Conservation (phyloP, 2,113 vertebrate genomes). For the Trogon melanurus region DNA sequence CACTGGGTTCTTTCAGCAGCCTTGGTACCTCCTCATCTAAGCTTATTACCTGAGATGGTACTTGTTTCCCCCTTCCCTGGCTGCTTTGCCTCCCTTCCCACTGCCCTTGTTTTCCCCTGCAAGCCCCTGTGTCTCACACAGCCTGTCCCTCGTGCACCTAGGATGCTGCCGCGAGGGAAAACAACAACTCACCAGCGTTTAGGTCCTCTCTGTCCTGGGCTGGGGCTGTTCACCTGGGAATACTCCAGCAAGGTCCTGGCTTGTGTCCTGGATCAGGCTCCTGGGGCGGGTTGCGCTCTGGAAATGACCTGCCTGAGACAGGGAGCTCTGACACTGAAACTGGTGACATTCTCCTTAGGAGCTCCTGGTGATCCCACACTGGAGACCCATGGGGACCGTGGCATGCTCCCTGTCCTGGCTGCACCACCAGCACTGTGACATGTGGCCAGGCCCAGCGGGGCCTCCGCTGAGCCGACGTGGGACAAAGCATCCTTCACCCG, state of each 20-base stretch:
- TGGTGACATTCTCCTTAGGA: not conserved
- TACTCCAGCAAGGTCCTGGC: not conserved
- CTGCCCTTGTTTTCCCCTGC: too few species aligned
- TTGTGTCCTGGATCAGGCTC: not conserved
- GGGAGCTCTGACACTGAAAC: not conserved
- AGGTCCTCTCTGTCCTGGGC: not conserved
- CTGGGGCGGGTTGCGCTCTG: not conserved
- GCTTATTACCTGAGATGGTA: not conserved
- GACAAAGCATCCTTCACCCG: not conserved
- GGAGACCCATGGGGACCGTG: rapidly evolving
- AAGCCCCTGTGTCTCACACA: not conserved
- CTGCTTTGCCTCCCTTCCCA: not conserved
- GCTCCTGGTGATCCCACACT: not conserved
- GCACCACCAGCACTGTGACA: not conserved
- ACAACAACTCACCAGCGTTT: not conserved
- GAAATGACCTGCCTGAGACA: not conserved
- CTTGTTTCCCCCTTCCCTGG: not conserved
- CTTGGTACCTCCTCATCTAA: not conserved
- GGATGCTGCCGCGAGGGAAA: not conserved
- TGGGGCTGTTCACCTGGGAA: rapidly evolving
- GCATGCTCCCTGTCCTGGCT: not conserved
- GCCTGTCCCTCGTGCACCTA: not conserved
- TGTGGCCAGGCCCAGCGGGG: rapidly evolving
- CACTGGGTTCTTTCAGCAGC: not conserved
- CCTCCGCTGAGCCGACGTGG: not conserved